Conservation (phyloP, 2,888 invertebrate species). For the Dynastes tityus region DNA sequence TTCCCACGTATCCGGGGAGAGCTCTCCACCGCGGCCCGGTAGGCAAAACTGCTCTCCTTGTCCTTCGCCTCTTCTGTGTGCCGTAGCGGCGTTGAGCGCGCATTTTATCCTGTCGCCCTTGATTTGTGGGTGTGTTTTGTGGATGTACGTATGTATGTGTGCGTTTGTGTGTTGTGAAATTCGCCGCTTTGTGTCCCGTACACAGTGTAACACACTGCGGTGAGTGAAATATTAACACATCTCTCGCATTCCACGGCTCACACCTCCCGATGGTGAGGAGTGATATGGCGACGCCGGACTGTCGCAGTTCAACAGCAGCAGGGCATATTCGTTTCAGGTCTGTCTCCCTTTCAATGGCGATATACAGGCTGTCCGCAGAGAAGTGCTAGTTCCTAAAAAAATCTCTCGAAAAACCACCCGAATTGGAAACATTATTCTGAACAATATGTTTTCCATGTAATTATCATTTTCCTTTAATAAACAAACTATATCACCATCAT, state of each 20-base stretch:
- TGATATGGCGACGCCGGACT: conserved; percentile 66
- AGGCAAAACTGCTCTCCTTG: conserved; percentile 43
- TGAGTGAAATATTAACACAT: conserved; percentile 68
- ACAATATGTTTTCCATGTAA: too few species aligned
- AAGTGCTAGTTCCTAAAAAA: not conserved
- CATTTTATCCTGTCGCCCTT: conserved; percentile 57
- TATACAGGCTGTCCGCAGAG: conserved; percentile 45
- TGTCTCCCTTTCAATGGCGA: conserved; percentile 55
- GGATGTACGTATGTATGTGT: conserved; percentile 1
- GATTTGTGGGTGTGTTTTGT: conserved; percentile 63
- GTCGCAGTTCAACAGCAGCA: conserved; percentile 59
- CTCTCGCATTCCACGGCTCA: conserved; percentile 66
- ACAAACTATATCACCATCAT: too few species aligned
- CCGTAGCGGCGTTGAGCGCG: conserved; percentile 52
- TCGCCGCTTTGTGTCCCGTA: conserved; percentile 59
- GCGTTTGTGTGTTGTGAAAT: conserved; percentile 62
- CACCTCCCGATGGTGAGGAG: conserved; percentile 67
- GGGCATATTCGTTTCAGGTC: conserved; percentile 58
- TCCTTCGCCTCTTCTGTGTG: not conserved
- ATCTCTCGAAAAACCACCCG: not conserved
- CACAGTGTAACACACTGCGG: conserved; percentile 57
- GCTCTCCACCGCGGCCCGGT: conserved; percentile 51
- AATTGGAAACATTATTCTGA: not conserved
- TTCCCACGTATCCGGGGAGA: conserved; percentile 61
- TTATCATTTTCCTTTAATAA: too few species aligned